These are phyloP conservation scores for Lepidostoma basale DNA, from an alignment of 1,140 invertebrate genomes.

Conservation along the genomic window DNA sequence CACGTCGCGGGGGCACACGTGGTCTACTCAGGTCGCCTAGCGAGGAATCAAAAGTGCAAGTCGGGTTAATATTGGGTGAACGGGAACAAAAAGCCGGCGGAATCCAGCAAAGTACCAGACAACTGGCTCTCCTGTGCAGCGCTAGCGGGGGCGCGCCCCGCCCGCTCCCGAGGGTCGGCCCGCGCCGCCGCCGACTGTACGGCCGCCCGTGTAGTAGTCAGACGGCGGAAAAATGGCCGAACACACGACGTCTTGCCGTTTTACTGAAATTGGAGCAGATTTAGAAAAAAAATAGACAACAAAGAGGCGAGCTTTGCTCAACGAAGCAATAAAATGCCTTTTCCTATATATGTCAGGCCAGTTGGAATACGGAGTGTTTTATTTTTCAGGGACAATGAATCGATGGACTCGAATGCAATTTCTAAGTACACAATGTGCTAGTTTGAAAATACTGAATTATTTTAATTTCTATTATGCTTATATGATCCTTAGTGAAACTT, in stretches of 20 bases:
- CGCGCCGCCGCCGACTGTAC: not conserved
- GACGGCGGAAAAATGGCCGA: conserved; percentile 28
- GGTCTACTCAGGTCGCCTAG: not conserved
- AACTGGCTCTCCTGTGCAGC: not conserved
- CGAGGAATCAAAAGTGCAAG: conserved; percentile 19
- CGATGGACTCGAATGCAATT: too few relatives aligned
- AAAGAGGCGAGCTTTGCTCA: not conserved
- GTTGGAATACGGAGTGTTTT: not conserved
- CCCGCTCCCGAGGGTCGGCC: conserved; percentile 6
- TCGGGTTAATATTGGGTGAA: not conserved
- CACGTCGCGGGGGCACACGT: too few relatives aligned
- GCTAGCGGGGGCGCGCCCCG: conserved; percentile 10
- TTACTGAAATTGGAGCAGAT: conserved; percentile 25
- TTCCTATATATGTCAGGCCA: too few relatives aligned
- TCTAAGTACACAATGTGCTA: too few relatives aligned
- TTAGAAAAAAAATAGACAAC: conserved; percentile 6
- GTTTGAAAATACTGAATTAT: too few relatives aligned
- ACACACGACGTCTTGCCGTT: conserved; percentile 22
- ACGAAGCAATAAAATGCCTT: conserved; percentile 17
- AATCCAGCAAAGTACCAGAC: conserved; percentile 24
- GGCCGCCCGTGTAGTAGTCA: not conserved
- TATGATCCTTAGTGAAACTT: too few relatives aligned
- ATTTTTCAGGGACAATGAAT: too few relatives aligned
- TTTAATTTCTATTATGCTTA: too few relatives aligned
- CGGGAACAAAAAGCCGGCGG: conserved; percentile 18